Evolutionary conservation across 2,113 vertebrate genomes (phyloP).

Genomic region (Dipodomys stephensi): DNA sequence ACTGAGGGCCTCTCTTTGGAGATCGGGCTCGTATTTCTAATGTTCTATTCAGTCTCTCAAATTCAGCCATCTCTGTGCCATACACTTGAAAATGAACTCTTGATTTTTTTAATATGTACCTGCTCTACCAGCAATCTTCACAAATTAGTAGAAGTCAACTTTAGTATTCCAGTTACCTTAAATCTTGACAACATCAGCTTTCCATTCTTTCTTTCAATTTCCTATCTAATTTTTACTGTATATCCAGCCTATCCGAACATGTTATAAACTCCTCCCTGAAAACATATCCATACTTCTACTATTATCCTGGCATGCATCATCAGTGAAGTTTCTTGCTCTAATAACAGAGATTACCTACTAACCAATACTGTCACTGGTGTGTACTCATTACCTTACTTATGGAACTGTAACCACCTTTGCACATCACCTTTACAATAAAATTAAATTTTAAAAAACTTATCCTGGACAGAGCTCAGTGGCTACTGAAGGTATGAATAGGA

Average conservation of each 20-base stretch:
- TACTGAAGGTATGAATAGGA: not conserved
- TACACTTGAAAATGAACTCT: not conserved
- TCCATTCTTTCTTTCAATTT: not conserved
- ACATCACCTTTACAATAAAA: too few relatives aligned
- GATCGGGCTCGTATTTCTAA: not conserved
- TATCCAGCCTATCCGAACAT: not conserved
- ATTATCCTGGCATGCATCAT: not conserved
- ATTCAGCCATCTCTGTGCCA: not conserved
- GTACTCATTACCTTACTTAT: too few relatives aligned
- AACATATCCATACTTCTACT: not conserved
- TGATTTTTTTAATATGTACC: not conserved
- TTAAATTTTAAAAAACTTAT: not conserved
- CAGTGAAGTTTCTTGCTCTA: too few relatives aligned
- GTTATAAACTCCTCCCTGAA: not conserved
- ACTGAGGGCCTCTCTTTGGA: not conserved
- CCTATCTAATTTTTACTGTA: not conserved
- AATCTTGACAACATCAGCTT: not conserved
- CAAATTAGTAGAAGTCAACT: not conserved
- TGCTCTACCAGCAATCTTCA: too few relatives aligned
- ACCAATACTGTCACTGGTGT: too few relatives aligned
- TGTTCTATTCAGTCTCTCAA: not conserved
- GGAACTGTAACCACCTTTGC: too few relatives aligned
- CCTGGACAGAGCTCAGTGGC: not conserved
- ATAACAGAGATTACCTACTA: not conserved
- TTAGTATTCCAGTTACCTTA: not conserved